phyloP scores from a whole-genome alignment of 1,140 invertebrate species.

The Megalopta genalis region DNA sequence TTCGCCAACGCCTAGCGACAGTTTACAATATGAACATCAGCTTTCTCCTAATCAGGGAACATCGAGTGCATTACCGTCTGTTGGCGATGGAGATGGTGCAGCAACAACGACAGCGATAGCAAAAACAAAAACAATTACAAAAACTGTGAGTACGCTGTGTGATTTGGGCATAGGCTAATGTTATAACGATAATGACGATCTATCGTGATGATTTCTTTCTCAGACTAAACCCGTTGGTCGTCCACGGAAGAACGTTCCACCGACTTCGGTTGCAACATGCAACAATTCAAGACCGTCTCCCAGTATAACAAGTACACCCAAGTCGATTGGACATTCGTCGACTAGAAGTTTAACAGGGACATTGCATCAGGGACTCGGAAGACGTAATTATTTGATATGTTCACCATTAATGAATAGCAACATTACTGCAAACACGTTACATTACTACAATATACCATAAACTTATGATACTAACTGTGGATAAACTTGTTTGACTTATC shows the following conservation, averaged over 20 bases:
- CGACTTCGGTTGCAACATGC: not conserved
- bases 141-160: conserved; percentile 31
- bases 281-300: conserved; percentile 33
- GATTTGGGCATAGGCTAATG: not conserved
- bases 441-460: not conserved
- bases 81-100: conserved; percentile 16
- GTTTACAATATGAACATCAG: conserved; percentile 54
- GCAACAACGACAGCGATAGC: not conserved
- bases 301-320: conserved; percentile 44
- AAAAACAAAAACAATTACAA: conserved; percentile 23
- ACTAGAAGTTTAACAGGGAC: conserved; percentile 39
- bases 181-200: not conserved
- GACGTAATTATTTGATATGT: conserved; percentile 33
- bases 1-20: conserved; percentile 68
- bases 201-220: not conserved
- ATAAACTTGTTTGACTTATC: not conserved
- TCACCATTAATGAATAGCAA: not conserved
- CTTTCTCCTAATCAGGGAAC: conserved; percentile 39
- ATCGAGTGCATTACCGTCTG: conserved; percentile 9
- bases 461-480: too few species aligned
- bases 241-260: conserved; percentile 42
- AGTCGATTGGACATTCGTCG: conserved; percentile 41
- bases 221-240: conserved; percentile 53
- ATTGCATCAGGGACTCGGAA: conserved; percentile 39
- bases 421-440: not conserved